Conservation (phyloP, 1,140 invertebrate species). For the Drosophila biarmipes region DNA sequence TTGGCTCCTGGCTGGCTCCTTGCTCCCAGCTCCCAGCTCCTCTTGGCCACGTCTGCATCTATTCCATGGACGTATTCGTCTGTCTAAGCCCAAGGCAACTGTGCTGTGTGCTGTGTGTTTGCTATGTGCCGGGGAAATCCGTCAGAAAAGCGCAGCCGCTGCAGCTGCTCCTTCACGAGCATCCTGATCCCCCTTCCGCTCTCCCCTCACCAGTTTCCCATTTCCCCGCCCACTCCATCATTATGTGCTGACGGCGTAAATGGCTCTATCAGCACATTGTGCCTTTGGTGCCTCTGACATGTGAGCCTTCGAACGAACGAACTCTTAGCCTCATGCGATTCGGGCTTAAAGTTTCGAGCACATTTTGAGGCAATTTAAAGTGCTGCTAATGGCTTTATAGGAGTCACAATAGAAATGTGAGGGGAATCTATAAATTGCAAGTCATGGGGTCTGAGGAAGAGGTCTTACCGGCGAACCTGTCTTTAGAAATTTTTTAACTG, state of each 20-base stretch:
- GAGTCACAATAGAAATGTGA: constrained; percentile 16
- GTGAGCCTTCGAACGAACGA: constrained; percentile 37
- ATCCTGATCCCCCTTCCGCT: neutral
- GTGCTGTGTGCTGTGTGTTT: constrained; percentile 51
- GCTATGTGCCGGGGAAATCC: constrained; percentile 76
- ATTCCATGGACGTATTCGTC: constrained; percentile 41
- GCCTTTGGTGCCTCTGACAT: constrained; percentile 62
- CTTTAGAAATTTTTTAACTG: neutral
- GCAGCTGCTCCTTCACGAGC: constrained; percentile 46
- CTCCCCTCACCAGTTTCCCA: neutral
- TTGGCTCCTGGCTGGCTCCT: constrained; percentile 40
- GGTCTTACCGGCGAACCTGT: constrained; percentile 7
- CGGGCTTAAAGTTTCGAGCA: constrained; percentile 58
- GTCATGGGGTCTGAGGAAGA: constrained; percentile 47
- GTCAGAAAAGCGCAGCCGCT: constrained; percentile 72
- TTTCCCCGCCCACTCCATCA: constrained; percentile 56
- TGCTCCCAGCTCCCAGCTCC: neutral
- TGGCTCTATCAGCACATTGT: constrained; percentile 78
- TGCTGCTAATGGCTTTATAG: constrained; percentile 77
- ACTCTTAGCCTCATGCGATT: constrained; percentile 12
- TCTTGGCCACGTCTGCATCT: constrained; percentile 52
- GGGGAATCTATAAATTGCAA: constrained; percentile 45
- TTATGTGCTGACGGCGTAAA: constrained; percentile 82
- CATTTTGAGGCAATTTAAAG: constrained; percentile 59
- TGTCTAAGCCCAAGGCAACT: constrained; percentile 52